Evolutionary conservation across 2,113 vertebrate species (phyloP), one percentile per base, ranked within the genome.

Genomic region (Nothobranchius furzeri): DNA sequence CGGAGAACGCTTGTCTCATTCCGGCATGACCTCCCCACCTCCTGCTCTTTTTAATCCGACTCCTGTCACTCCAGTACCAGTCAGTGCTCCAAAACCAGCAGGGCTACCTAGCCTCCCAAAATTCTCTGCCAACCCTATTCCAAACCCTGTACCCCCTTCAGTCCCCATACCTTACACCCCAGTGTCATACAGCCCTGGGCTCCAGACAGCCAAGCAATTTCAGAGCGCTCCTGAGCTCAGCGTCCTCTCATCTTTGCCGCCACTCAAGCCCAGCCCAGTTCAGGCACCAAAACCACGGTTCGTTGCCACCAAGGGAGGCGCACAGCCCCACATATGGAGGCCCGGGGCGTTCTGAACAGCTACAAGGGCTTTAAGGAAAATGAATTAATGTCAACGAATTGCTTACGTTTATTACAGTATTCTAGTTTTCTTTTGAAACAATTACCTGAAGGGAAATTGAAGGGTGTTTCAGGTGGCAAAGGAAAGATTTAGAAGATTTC

Each of bases 201-300:
- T 94, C 30, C 90, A 91, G 65, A 60, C 67, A 73, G 89, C 91
- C 55, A 93, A 92, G 87, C 91, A 92, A 87, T 93, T 93, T 73
- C 90, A 92, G 78, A 94, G 92, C 12, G 91, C 93, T 54, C 93
- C 93, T 69, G 92, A 94, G 61, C 89, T 94, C 20, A 91, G 88
- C 73, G 60, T 90, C 48, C 68, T 90, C 17, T 48, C 81, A 8
- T 84, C 84, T 49, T 64, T 93, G 70, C 89, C 89, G 13, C 85
- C 46, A 24, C 58, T 81, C 63, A 93, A 83, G 49, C 82, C 60
- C 73, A 87, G 68, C 59, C 72, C 90, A 52, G 88, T 96, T 75
- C 96, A 97, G 74, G 96, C 94, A 73, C 95, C 97, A 42, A 95
- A 96, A 69, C 96, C 97, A 25, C 93, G 85, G 64, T 99, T 99